Evolutionary conservation across 2,113 vertebrate genomes (phyloP).

Genomic region (Macroglossus sobrinus): DNA sequence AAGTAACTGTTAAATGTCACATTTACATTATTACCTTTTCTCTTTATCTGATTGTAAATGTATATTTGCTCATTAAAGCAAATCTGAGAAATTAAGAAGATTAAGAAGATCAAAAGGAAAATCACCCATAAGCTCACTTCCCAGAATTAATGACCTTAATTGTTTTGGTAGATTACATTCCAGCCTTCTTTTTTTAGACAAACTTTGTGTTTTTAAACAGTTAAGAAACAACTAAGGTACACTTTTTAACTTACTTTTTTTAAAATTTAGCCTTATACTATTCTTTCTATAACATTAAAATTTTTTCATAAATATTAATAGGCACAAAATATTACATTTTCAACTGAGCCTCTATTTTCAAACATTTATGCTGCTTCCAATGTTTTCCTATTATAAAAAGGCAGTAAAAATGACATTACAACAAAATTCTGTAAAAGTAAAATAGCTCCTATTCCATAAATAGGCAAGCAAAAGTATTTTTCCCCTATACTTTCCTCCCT

Average conservation of each 20-base stretch:
- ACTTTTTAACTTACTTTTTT: not conserved
- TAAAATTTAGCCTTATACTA: not conserved
- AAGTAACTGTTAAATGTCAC: not conserved
- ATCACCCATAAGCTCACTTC: not conserved
- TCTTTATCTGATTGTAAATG: constrained; percentile 10
- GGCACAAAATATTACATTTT: not conserved
- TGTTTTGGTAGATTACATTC: not conserved
- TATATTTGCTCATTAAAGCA: constrained; percentile 13
- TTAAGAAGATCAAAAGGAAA: not conserved
- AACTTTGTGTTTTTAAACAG: not conserved
- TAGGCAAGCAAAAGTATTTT: not conserved
- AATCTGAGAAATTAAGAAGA: not conserved
- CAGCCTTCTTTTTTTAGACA: not conserved
- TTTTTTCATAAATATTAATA: not conserved
- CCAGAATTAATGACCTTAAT: not conserved
- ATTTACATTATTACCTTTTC: not conserved
- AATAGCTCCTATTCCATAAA: not conserved
- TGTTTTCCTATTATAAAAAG: not conserved
- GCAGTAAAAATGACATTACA: not conserved
- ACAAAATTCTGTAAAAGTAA: not conserved
- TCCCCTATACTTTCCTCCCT: not conserved
- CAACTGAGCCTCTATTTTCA: not conserved
- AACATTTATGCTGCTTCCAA: not conserved
- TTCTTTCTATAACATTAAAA: not conserved
- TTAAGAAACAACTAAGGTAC: not conserved